Conservation (phyloP, 2,797 vertebrate genomes). For the Sorex maritimensis region DNA sequence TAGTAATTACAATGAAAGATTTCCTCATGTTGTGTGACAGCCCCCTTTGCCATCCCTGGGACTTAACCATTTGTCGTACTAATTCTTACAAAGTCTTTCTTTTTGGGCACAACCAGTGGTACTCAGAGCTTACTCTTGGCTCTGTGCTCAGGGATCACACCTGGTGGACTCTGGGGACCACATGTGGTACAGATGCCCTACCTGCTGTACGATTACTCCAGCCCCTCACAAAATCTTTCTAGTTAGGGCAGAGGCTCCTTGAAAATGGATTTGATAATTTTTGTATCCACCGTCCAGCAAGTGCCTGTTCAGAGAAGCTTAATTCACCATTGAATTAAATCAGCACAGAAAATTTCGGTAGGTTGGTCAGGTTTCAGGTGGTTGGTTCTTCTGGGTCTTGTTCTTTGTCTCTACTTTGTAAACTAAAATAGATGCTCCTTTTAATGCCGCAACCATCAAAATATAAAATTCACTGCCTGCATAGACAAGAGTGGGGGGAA, state of each 20-base stretch:
- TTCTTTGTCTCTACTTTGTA: slow-evolving; percentile 56
- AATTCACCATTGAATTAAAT: neutral
- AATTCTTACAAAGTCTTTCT: neutral
- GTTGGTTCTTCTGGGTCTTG: slow-evolving; percentile 20
- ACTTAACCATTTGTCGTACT: neutral
- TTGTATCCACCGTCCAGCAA: neutral
- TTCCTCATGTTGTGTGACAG: slow-evolving; percentile 28
- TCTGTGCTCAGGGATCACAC: no score
- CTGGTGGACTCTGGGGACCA: no score
- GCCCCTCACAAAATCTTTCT: no score
- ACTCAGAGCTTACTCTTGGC: no score
- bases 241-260: neutral
- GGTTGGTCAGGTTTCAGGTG: slow-evolving; percentile 5
- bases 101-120: neutral
- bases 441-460: slow-evolving; percentile 30
- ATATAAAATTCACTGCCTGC: slow-evolving; percentile 39
- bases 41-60: neutral
- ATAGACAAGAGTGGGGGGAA: slow-evolving; percentile 35
- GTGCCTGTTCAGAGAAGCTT: neutral
- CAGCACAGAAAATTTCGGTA: neutral
- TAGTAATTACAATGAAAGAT: neutral
- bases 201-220: no score
- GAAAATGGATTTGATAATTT: slow-evolving; percentile 16
- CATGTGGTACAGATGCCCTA: no score
- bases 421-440: slow-evolving; percentile 45